Evolutionary conservation across 2,888 invertebrate species (phyloP).

Genomic region (Acronicta psi): DNA sequence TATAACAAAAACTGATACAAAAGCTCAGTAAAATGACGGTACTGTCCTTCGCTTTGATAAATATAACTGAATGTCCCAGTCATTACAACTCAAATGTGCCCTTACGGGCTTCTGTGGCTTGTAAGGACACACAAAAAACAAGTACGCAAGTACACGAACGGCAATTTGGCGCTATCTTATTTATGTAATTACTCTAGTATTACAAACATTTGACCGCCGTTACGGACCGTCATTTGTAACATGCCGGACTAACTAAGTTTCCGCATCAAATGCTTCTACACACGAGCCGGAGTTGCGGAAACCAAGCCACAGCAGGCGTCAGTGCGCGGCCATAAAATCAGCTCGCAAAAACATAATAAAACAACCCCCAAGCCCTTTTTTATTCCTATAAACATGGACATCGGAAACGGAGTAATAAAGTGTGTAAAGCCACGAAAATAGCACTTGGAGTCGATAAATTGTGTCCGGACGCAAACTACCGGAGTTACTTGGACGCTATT

Average conservation of each 20-base stretch:
- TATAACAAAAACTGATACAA: slow-evolving; percentile 5
- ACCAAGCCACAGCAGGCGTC: slow-evolving; percentile 48
- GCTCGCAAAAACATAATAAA: slow-evolving; percentile 44
- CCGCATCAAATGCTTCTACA: slow-evolving; percentile 61
- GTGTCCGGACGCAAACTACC: slow-evolving; percentile 47
- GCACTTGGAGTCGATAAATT: slow-evolving; percentile 45
- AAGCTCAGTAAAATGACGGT: slow-evolving; percentile 6
- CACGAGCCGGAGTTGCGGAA: slow-evolving; percentile 44
- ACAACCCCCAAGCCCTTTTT: slow-evolving; percentile 22
- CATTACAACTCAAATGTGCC: slow-evolving; percentile 20
- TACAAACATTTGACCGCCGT: slow-evolving; percentile 60
- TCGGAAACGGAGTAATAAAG: slow-evolving; percentile 42
- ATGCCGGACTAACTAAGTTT: slow-evolving; percentile 64
- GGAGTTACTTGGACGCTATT: slow-evolving; percentile 35
- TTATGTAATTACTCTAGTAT: slow-evolving; percentile 59
- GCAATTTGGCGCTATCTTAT: slow-evolving; percentile 54
- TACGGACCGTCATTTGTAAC: slow-evolving; percentile 64
- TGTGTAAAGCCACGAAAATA: slow-evolving; percentile 41
- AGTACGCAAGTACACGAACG: slow-evolving; percentile 38
- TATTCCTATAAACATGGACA: slow-evolving; percentile 49
- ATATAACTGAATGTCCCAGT: slow-evolving; percentile 9
- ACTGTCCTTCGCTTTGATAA: slow-evolving; percentile 13
- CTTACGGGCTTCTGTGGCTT: slow-evolving; percentile 12
- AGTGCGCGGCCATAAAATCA: slow-evolving; percentile 50
- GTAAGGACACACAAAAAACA: slow-evolving; percentile 40